Base-by-base conservation (phyloP, 2,888 invertebrate genomes). In the Ennomos fuscantarius region DNA sequence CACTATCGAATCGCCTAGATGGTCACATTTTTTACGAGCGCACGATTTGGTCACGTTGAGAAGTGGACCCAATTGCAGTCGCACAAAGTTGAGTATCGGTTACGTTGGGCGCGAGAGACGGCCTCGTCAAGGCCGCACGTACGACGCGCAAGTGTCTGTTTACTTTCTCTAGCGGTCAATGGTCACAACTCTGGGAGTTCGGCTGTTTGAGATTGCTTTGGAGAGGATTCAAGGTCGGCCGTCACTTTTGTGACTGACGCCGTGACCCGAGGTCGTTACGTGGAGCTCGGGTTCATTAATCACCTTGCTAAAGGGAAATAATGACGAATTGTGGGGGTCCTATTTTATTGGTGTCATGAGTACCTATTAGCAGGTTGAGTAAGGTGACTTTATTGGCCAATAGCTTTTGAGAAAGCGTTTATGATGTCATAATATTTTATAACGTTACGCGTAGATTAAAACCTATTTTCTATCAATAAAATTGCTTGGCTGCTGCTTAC, bases 161-260 rank as follows among this genome's bases (percentile, higher is more conserved):
- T 85, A 85, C 89, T 89, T 89, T 89, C 89, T 86, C 87, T 84
- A 81, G 82, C 85, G 88, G 87, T 87, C 87, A 87, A 81, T 78
- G 86, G 83, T 86, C 85, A 87, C 71, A 74, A 70, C 65, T 75
- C 75, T 74, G 66, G 69, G 66, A 70, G 71, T 77, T 73, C 39
- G 52, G 64, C 63, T 69, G 68, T 66, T 66, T 65, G 64, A 67
- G 68, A 70, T 68, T 58, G 63, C 60, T 75, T 79, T 79, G 74
- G 69, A 72, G 69, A 72, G 69, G 65, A 68, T 73, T 81, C 86
- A 86, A 86, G 85, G 87, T 83, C 82, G 76, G 63, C 48, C 61
- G 61, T 63, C 70, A 49, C 53, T 64, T 54, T 48, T 52, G 49
- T 53, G 58, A 57, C 42, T 44, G 63, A 48, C 50, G 31, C 45